phyloP scores from a whole-genome alignment of 2,797 vertebrate genomes.

The Syngnathus acus region DNA sequence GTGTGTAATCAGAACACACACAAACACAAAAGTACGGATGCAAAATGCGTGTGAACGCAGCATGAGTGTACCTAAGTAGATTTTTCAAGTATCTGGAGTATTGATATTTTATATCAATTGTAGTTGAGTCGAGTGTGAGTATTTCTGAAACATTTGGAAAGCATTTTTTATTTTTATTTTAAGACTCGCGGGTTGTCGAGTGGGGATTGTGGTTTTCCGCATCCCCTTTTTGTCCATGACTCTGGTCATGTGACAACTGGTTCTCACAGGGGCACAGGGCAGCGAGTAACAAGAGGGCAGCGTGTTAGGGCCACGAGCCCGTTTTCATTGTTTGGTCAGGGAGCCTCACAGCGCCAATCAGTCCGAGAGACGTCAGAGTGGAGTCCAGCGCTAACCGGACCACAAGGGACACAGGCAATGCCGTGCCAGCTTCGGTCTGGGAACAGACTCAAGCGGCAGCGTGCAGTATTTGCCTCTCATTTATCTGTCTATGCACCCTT shows the following conservation, averaged over 20 bases:
- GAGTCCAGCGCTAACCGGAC: slow-evolving; percentile 24
- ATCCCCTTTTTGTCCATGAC: slow-evolving; percentile 23
- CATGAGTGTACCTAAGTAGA: not conserved
- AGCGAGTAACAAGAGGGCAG: slow-evolving; percentile 55
- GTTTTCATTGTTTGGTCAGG: slow-evolving; percentile 52
- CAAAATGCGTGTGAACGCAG: slow-evolving; percentile 20
- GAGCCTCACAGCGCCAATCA: slow-evolving; percentile 58
- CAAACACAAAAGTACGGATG: slow-evolving; percentile 20
- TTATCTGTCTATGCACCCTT: slow-evolving; percentile 34
- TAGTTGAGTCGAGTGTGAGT: not conserved
- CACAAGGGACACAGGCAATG: slow-evolving; percentile 40
- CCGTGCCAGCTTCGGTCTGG: slow-evolving; percentile 43
- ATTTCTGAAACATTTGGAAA: not conserved
- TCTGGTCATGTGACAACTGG: slow-evolving; percentile 56
- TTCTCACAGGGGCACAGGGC: slow-evolving; percentile 54
- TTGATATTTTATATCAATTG: too few species aligned
- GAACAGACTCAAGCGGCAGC: slow-evolving; percentile 35
- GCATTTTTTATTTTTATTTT: not conserved
- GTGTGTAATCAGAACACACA: slow-evolving; percentile 18
- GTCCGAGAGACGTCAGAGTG: slow-evolving; percentile 49
- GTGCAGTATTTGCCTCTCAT: slow-evolving; percentile 38
- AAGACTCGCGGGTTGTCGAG: not conserved
- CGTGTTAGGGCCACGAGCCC: slow-evolving; percentile 55
- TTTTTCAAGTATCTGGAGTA: not conserved
- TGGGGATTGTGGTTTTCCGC: slow-evolving; percentile 5